Evolutionary conservation across 1,140 invertebrate genomes (phyloP).

Genomic region (Lucilia cuprina): DNA sequence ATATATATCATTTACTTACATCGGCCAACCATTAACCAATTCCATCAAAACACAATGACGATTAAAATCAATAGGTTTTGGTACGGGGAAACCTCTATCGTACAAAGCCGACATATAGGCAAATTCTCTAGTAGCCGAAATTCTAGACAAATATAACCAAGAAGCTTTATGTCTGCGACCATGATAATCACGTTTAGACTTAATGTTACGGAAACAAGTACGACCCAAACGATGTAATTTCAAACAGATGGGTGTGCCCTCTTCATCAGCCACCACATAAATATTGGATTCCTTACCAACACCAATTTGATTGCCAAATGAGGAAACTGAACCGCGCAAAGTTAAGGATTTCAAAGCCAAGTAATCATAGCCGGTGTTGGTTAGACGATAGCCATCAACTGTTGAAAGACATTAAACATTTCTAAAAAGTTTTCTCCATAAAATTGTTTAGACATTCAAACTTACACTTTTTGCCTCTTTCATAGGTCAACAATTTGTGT

Average conservation of each 20-base stretch:
- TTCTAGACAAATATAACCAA: conserved; percentile 97
- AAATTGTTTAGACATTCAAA: conserved; percentile 41
- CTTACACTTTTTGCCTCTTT: conserved; percentile 91
- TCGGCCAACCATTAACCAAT: conserved; percentile 78
- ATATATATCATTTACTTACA: conserved; percentile 68
- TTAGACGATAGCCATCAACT: conserved; percentile 96
- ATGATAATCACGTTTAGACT: conserved; percentile 97
- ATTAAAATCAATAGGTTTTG: conserved; percentile 93
- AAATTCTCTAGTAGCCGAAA: conserved; percentile 98
- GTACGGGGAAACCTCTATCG: conserved; percentile 92
- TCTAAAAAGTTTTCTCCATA: background rate
- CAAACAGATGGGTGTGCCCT: conserved; percentile 78
- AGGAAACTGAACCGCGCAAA: conserved; percentile 77
- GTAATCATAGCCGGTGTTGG: conserved; percentile 97
- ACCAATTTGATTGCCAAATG: conserved; percentile 98
- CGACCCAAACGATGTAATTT: conserved; percentile 95
- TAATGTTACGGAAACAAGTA: conserved; percentile 96
- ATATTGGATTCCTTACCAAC: conserved; percentile 98
- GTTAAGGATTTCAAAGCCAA: conserved; percentile 90
- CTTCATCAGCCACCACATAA: conserved; percentile 83
- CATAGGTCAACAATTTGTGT: conserved; percentile 88
- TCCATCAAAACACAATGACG: conserved; percentile 98
- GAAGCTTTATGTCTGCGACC: conserved; percentile 86
- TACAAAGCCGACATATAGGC: conserved; percentile 96
- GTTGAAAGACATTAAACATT: conserved; percentile 37